A percentile compares a stretch with the other conserved stretches of the same genome.
These are phyloP conservation scores for Mycteria americana DNA, from an alignment of 2,797 vertebrate species.

Conservation along the genomic window DNA sequence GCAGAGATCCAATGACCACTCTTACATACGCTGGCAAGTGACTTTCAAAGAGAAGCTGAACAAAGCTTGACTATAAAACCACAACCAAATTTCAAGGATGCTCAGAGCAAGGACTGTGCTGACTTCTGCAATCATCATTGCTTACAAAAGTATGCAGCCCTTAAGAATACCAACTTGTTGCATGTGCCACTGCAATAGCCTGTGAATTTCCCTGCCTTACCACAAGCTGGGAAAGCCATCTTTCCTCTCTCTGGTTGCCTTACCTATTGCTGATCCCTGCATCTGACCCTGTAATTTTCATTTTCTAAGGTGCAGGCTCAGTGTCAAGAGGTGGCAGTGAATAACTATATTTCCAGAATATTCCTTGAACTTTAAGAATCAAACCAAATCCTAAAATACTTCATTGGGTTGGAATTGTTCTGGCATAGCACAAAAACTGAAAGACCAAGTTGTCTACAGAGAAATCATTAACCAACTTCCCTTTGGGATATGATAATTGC, in stretches of 20 bases:
- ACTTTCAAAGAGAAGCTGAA: neutral
- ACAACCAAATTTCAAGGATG: neutral
- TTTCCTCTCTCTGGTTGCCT: neutral
- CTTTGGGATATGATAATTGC: constrained; percentile 40
- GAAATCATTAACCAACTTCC: constrained; percentile 21
- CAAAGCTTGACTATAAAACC: neutral
- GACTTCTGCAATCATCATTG: neutral
- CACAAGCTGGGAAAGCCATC: neutral
- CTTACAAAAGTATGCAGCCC: neutral
- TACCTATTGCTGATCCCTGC: neutral
- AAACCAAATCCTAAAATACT: neutral
- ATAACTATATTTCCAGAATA: neutral
- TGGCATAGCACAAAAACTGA: neutral
- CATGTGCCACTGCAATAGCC: neutral
- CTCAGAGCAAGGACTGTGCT: neutral
- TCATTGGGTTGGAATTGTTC: neutral
- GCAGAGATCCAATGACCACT: neutral
- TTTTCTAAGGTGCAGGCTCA: neutral
- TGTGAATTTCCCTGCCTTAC: neutral
- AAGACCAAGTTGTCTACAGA: constrained; percentile 11
- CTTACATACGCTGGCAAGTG: neutral
- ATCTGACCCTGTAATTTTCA: neutral
- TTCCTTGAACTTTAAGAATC: neutral
- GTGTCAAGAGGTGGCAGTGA: neutral
- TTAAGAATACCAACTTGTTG: neutral